Conservation (phyloP, 1,140 invertebrate genomes). For the Nomia melanderi region DNA sequence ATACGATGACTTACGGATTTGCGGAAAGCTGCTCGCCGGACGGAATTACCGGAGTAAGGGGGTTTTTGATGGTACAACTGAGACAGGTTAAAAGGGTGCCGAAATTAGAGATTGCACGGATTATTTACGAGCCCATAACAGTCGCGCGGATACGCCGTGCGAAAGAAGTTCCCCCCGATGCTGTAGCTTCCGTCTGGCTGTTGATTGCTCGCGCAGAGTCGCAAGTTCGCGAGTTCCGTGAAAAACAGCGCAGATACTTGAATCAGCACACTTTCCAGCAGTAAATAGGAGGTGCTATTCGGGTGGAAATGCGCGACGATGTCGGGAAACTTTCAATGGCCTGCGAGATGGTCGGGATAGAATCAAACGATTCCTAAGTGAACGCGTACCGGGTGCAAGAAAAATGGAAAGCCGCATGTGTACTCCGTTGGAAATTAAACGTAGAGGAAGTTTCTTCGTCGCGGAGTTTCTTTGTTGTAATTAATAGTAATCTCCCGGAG, state of each 20-base stretch:
- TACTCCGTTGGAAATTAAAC: no score
- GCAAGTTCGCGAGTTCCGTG: slow-evolving; percentile 37
- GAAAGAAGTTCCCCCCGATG: no score
- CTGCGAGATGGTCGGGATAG: slow-evolving; percentile 37
- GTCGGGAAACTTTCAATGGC: slow-evolving; percentile 52
- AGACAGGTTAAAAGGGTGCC: no score
- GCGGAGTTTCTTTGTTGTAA: not conserved
- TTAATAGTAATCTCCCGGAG: not conserved
- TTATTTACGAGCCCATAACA: no score
- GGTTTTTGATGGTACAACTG: no score
- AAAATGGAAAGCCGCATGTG: no score
- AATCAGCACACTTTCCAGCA: slow-evolving; percentile 31
- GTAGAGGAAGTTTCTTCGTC: not conserved
- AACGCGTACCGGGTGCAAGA: slow-evolving; percentile 20
- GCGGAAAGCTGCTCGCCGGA: no score
- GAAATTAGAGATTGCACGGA: no score
- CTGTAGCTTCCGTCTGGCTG: not conserved
- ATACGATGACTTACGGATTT: no score
- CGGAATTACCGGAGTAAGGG: no score
- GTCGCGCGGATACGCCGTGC: no score
- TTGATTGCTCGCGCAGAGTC: slow-evolving; percentile 18
- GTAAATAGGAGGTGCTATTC: slow-evolving; percentile 58
- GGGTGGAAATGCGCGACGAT: slow-evolving; percentile 39
- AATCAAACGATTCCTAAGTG: slow-evolving; percentile 38
- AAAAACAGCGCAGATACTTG: slow-evolving; percentile 19